A percentile compares a stretch with the other conserved stretches of the same genome.
These are phyloP conservation scores for Endotricha flammealis DNA, from an alignment of 2,888 invertebrate genomes.

Conservation along the genomic window DNA sequence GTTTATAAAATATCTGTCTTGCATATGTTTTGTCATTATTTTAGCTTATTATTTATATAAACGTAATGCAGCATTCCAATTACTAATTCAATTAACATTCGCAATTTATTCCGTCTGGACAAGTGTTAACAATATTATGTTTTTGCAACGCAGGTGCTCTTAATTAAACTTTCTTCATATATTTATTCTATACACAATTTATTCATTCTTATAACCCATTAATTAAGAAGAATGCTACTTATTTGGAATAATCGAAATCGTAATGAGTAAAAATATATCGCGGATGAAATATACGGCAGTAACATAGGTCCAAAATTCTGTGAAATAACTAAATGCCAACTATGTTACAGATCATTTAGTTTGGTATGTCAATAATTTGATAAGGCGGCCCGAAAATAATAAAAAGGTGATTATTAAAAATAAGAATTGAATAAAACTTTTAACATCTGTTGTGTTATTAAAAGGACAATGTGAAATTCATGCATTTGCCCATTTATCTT, in stretches of 20 bases:
- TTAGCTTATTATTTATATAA: no score
- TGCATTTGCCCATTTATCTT: no score
- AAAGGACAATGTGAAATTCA: no score
- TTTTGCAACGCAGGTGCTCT: background rate
- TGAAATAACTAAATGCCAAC: background rate
- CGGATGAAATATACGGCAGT: background rate
- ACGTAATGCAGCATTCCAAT: no score
- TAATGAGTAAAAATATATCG: background rate
- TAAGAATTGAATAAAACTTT: no score
- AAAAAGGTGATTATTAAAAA: no score
- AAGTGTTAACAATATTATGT: background rate
- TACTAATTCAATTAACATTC: background rate
- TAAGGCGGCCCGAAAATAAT: no score
- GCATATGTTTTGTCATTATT: no score
- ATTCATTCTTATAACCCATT: background rate
- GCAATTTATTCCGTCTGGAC: no score
- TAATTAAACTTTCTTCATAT: background rate
- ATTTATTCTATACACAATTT: background rate
- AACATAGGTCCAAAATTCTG: background rate
- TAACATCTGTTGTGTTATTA: no score
- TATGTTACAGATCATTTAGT: constrained; percentile 5
- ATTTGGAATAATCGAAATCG: no score
- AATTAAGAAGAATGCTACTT: constrained; percentile 2
- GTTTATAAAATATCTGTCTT: no score
- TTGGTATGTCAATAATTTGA: constrained; percentile 1